Percentiles rank a stretch among this genome's conserved stretches.
These are phyloP conservation scores for Tenthredo notha DNA, from an alignment of 2,888 invertebrate species.

Conservation along the genomic window DNA sequence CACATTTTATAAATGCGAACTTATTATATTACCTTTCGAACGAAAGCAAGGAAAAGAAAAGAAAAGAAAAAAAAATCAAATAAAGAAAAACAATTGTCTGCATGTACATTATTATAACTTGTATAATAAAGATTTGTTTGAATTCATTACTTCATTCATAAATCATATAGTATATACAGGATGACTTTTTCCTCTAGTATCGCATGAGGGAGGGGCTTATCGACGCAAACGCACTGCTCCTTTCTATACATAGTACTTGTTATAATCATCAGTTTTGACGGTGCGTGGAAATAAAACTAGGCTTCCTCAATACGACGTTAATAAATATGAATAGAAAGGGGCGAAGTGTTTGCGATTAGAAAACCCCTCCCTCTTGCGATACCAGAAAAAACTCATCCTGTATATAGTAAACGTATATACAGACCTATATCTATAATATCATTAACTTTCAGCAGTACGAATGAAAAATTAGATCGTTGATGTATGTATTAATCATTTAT, in stretches of 20 bases:
- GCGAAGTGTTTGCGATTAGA: too few relatives aligned
- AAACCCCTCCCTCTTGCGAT: too few relatives aligned
- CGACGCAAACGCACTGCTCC: too few relatives aligned
- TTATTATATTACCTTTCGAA: constrained; percentile 43
- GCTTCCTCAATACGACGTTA: too few relatives aligned
- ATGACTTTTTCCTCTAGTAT: too few relatives aligned
- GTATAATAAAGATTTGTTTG: constrained; percentile 68
- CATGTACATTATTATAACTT: constrained; percentile 67
- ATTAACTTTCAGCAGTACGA: neutral
- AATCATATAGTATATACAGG: neutral
- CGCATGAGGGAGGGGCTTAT: too few relatives aligned
- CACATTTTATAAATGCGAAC: constrained; percentile 56
- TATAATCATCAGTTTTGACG: too few relatives aligned
- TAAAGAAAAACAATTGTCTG: constrained; percentile 62
- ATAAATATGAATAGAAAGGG: too few relatives aligned
- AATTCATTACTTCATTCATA: constrained; percentile 56
- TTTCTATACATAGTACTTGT: too few relatives aligned
- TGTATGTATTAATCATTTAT: neutral
- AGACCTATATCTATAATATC: neutral
- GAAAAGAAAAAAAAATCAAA: constrained; percentile 54
- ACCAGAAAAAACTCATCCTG: too few relatives aligned
- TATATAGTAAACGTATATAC: neutral
- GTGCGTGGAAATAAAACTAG: too few relatives aligned
- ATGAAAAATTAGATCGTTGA: neutral
- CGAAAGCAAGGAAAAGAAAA: constrained; percentile 50